Base-by-base conservation (phyloP, 2,797 vertebrate genomes). In the Myoxocephalus aenaeus region DNA sequence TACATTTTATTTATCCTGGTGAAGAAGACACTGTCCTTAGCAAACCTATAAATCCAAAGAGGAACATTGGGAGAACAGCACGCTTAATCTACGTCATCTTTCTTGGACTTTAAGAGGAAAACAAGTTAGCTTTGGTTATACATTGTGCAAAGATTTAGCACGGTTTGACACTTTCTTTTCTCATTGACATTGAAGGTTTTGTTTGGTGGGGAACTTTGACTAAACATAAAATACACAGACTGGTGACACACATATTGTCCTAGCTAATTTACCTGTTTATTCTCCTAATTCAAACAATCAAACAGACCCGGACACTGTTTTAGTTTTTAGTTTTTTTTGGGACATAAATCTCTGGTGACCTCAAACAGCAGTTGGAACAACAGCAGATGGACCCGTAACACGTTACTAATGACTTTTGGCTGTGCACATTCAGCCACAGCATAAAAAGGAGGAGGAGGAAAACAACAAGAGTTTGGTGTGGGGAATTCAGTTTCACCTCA, bases 311-410 rank as follows among this genome's bases (percentile, higher is more conserved):
- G 51, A 69, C 50, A 0, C 12, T 56, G 48, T 40, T 74, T 83
- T 63, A 3, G 3, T 7, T 78, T 56, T 44, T 59, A 70, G 53
- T 54, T 61, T 58, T 68, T 73, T 46, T 18, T 38, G 20, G 11
- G 65, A n/a, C 18, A 64, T 68, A 69, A 81, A 79, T 90, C 80
- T 80, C 51, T 27, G 65, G n/a, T 68, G 73, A 65, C 73, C 48
- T 70, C 29, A 2, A 86, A 68, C 74, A 79, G 73, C 66, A 79
- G 57, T 69, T 65, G 44, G 65, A 82, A 62, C 54, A 75, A 44
- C 79, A 78, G 86, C 90, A 88, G 86, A 85, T 87, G 85, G 80
- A 79, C 77, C 73, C 7, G 42, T 83, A 81, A 75, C 71, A 34
- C 13, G 27, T 84, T 71, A 75, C 81, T 83, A 86, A 86, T 80